Base-by-base conservation (phyloP, 2,113 vertebrate genomes). In the Hyla sarda region DNA sequence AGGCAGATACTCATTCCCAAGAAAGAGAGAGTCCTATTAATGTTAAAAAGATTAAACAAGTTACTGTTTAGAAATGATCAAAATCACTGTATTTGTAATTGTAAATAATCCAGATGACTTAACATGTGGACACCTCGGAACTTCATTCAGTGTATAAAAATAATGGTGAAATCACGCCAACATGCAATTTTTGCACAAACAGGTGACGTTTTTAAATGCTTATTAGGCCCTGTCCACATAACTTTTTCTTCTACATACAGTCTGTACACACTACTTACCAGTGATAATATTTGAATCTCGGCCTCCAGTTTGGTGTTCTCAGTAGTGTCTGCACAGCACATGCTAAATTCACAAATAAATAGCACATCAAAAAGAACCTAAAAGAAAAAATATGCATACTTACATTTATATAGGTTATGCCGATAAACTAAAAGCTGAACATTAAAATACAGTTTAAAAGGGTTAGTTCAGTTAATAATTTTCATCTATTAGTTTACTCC, bases 281-380 rank as follows among this genome's bases (percentile, higher is more conserved):
- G 90, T 99, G 98, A 88, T 99, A 99, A 91, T 97, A 99, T 89
- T 94, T 97, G 88, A 99, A 99, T 52, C 98, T 93, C 0, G 98
- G 98, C 34, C 98, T 94, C 98, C 98, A 99, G 91, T 99, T 99
- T 0, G 98, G 98, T 30, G 98, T 99, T 62, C 97, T 93, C 37
- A 99, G 91, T 34, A 99, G 96, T 0, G 98, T 99, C 90, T 99
- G 98, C 14, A 99, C 97, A 0, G 98, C 98, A 90, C 98, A 99
- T 0, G 98, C 98, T 62, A 99, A 92, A 90, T 99, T 99, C 86
- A 99, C 98, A 88, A 99, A 99, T 81, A 99, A 95, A 91, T 99
- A 99, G 86, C 98, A 99, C 98, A 99, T 99, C 93, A 99, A 88
- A 91, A 99, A 99, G 93, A 99, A 99, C 98, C 98, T 99, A 92